Evolutionary conservation across 2,797 vertebrate genomes (phyloP), one percentile per base, ranked within the genome.

Genomic region (Nothura maculosa): DNA sequence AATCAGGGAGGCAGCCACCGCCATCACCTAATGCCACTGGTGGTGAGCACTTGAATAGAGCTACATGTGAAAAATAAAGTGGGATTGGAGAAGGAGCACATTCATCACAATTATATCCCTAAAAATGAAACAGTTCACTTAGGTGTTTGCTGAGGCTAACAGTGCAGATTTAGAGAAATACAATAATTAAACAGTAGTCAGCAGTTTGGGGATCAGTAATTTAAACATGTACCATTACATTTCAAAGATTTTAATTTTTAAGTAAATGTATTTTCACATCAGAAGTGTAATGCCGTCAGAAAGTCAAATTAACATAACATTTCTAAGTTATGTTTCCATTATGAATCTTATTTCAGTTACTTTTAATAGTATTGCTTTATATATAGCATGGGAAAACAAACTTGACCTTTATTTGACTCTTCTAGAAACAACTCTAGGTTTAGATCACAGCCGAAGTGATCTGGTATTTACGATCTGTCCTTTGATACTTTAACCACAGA

Each of bases 221-320:
- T 21, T n/a, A 42, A 67, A 43, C 7, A 25, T 66, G 28, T 75
- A 74, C 68, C n/a, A 40, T 69, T 89, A 43, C 52, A 77, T 97
- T 93, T 80, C 62, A 89, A 93, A 94, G 60, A 95, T 77, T 82
- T 87, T 83, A 47, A 88, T 93, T 96, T 92, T 96, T 87, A 93
- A 63, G 76, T 82, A 76, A 91, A 87, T 58, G 92, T 97, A 60
- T 93, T 96, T 97, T 94, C 90, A 68, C 74, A 73, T 78, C 66
- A 60, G 87, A 74, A 95, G 38, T 34, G 63, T 66, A 66, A 20
- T 69, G 17, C 62, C 70, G 89, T 94, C 82, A 89, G 62, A 96
- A 95, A 97, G 66, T 95, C 86, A 96, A 96, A 93, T 94, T 94
- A 97, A 95, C 91, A 79, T 70, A 94, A 90, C 12, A n/a, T 45